Evolutionary conservation across 2,797 vertebrate species (phyloP), one percentile per base, ranked within the genome.

Genomic region (Anguilla marmorata): DNA sequence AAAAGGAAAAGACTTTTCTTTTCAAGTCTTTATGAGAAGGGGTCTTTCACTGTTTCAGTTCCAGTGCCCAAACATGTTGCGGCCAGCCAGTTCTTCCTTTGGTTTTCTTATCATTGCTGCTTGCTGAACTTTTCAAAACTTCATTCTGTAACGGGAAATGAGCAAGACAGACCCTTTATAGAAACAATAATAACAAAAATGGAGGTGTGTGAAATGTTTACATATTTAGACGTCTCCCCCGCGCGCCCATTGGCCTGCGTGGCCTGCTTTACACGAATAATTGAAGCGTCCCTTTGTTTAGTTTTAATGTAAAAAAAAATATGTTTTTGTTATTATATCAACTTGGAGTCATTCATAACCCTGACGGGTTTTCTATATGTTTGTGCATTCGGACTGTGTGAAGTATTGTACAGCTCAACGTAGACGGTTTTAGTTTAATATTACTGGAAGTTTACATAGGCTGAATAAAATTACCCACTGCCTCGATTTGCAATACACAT

Each of bases 61-160:
- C 98, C 96, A 99, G 94, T 91, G 98, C 98, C 98, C 98, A 99
- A 93, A 99, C 98, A 88, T 99, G 98, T 93, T 99, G 98, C 41
- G 98, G 98, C 98, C 98, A 99, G 93, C 98, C 98, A 90, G 98
- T 99, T 93, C 98, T 96, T 83, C 98, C 98, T 97, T 99, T 99
- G 88, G 96, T 98, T 96, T 99, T 99, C 97, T 99, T 99, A 94
- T 99, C 98, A 92, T 95, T 97, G 91, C 95, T 97, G 94, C 95
- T 96, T 90, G 97, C 96, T 92, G 97, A 97, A 96, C 91, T 98
- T 96, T 99, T 99, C 91, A 98, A 96, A 93, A 98, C 96, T 94
- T 99, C 98, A 90, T 97, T 98, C 98, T 99, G 95, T 89, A 66
- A 88, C 74, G 93, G 37, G 87, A 27, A 89, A 87, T 89, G 76